Evolutionary conservation across 2,113 vertebrate species (phyloP).

Genomic region (Mirza zaza): DNA sequence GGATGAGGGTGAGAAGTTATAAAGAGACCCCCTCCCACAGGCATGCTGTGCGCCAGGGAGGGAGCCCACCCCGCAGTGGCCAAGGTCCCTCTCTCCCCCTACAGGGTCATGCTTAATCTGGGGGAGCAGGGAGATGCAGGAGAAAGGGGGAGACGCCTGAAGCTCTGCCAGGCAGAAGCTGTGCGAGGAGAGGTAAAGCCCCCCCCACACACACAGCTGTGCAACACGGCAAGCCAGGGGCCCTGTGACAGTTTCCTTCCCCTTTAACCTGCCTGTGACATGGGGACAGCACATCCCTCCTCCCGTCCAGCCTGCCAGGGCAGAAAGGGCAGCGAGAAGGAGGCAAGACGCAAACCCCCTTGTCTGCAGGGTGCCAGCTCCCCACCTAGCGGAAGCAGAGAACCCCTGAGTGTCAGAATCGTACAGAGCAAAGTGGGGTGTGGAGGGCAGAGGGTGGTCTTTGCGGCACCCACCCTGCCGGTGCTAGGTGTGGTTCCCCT

Average conservation of each 20-base stretch:
- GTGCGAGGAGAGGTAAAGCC: neutral
- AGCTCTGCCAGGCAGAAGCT: neutral
- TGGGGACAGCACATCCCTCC: neutral
- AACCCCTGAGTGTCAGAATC: neutral
- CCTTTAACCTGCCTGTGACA: neutral
- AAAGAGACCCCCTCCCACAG: constrained; percentile 86
- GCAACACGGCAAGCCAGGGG: too few species aligned
- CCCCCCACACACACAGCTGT: neutral
- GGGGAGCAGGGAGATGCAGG: neutral
- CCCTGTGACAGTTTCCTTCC: neutral
- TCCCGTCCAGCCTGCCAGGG: neutral
- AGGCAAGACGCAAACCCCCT: neutral
- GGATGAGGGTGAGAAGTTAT: neutral
- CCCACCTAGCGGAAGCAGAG: neutral
- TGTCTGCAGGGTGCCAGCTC: neutral
- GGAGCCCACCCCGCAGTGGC: neutral
- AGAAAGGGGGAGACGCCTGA: neutral
- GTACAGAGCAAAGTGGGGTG: neutral
- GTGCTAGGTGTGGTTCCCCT: neutral
- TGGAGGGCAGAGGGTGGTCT: neutral
- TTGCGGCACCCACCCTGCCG: neutral
- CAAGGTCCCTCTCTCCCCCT: neutral
- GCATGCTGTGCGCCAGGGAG: constrained; percentile 88
- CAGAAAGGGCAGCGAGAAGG: neutral
- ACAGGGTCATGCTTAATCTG: neutral